Conservation (phyloP, 2,113 vertebrate genomes). For the Phrynocephalus versicolor region DNA sequence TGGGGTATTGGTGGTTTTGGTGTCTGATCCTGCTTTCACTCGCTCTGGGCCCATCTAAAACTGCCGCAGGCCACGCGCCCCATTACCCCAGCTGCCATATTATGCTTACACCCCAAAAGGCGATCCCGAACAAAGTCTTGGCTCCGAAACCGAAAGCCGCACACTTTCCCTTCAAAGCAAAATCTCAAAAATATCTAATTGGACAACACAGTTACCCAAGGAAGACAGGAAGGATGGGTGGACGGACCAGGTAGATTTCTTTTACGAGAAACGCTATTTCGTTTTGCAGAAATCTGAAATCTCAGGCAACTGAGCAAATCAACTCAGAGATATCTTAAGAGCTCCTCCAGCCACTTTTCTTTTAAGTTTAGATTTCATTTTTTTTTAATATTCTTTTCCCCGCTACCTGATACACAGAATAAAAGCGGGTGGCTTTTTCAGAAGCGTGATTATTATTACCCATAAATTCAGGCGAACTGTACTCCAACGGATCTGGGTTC, state of each 20-base stretch:
- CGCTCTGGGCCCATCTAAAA: not conserved
- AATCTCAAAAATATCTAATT: not conserved
- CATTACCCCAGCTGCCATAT: not conserved
- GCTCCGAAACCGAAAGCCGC: not conserved
- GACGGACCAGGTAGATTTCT: not conserved
- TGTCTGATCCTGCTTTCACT: not conserved
- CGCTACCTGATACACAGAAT: no score
- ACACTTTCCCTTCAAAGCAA: no score
- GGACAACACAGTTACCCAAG: not conserved
- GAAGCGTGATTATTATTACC: not conserved
- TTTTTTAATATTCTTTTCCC: no score
- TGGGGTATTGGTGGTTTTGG: not conserved
- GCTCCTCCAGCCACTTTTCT: no score
- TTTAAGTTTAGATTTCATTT: no score
- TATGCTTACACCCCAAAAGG: not conserved
- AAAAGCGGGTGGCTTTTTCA: no score
- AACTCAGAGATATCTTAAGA: no score
- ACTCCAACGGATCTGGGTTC: not conserved
- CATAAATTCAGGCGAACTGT: not conserved
- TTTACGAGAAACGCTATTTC: slow-evolving; percentile 22
- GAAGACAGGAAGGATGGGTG: not conserved
- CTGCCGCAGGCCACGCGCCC: not conserved
- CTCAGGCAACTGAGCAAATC: no score
- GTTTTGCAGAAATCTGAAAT: slow-evolving; percentile 17
- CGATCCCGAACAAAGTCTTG: not conserved